phyloP scores from a whole-genome alignment of 2,888 invertebrate species.

The Melolontha melolontha region DNA sequence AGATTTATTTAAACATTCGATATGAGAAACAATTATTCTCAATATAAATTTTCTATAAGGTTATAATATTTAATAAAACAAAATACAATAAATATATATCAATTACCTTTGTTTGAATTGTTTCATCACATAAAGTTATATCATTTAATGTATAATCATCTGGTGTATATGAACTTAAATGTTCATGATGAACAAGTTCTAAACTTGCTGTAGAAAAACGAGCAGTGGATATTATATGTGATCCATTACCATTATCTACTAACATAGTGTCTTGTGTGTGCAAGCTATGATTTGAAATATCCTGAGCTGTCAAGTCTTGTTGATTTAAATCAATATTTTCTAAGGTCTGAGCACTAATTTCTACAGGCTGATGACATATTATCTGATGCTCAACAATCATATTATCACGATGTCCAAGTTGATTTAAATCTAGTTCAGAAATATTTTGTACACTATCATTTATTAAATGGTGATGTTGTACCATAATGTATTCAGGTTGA shows the following conservation, averaged over 20 bases:
- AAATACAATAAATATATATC: not conserved
- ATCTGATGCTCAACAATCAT: slow-evolving; percentile 60
- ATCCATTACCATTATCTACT: slow-evolving; percentile 50
- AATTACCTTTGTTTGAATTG: slow-evolving; percentile 37
- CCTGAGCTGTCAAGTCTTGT: slow-evolving; percentile 59
- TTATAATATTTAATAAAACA: too few relatives aligned
- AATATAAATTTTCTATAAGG: too few relatives aligned
- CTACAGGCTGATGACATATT: slow-evolving; percentile 57
- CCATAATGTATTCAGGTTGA: slow-evolving; percentile 57
- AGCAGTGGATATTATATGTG: slow-evolving; percentile 49
- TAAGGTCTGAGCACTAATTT: slow-evolving; percentile 57
- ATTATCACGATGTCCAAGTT: slow-evolving; percentile 56
- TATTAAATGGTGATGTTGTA: slow-evolving; percentile 58
- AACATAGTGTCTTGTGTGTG: slow-evolving; percentile 55
- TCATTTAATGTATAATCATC: slow-evolving; percentile 47
- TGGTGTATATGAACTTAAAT: slow-evolving; percentile 46
- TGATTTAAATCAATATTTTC: slow-evolving; percentile 60
- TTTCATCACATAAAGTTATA: slow-evolving; percentile 43
- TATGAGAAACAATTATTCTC: not conserved
- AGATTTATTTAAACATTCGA: not conserved
- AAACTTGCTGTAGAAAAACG: slow-evolving; percentile 57
- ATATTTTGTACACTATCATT: slow-evolving; percentile 55
- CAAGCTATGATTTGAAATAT: slow-evolving; percentile 60
- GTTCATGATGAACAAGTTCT: slow-evolving; percentile 57
- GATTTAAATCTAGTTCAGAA: slow-evolving; percentile 59